phyloP scores from a whole-genome alignment of 1,140 invertebrate genomes.

The Tachypleus tridentatus region DNA sequence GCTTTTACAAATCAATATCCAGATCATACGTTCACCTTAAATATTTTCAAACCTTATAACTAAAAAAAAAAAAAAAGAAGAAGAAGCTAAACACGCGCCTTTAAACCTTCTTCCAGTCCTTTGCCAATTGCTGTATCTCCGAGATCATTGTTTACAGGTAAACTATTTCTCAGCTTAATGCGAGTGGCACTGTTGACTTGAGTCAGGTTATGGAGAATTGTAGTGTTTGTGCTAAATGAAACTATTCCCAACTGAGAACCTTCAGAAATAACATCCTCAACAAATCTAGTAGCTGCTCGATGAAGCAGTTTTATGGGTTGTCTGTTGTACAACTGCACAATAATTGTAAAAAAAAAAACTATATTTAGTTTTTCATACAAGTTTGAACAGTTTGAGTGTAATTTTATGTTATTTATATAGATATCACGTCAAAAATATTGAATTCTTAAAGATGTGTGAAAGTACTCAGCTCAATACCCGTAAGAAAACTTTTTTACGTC shows the following conservation, averaged over 20 bases:
- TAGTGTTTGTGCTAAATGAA: conserved; percentile 20
- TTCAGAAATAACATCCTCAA: conserved; percentile 18
- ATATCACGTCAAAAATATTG: neutral
- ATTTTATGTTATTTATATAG: too few relatives aligned
- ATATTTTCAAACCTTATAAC: too few relatives aligned
- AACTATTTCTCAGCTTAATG: conserved; percentile 4
- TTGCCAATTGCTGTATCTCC: conserved; percentile 22
- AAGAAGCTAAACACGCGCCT: conserved; percentile 1
- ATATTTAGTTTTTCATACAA: too few relatives aligned
- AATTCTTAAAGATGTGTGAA: too few relatives aligned
- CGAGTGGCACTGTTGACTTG: conserved; percentile 14
- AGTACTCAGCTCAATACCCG: too few relatives aligned
- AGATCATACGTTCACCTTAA: too few relatives aligned
- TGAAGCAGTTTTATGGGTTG: conserved; percentile 21
- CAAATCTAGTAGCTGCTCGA: conserved; percentile 17
- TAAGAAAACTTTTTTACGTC: too few relatives aligned
- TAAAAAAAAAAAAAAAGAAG: too few relatives aligned
- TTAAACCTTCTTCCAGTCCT: conserved; percentile 14
- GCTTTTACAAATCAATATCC: too few relatives aligned
- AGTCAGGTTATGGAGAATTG: conserved; percentile 15
- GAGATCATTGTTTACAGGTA: conserved; percentile 20
- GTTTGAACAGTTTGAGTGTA: too few relatives aligned
- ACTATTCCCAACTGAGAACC: conserved; percentile 17
- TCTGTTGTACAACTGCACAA: conserved; percentile 11
- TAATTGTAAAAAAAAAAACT: neutral